Evolutionary conservation across 2,888 invertebrate genomes (phyloP).

Genomic region (Plagodis pulveraria): DNA sequence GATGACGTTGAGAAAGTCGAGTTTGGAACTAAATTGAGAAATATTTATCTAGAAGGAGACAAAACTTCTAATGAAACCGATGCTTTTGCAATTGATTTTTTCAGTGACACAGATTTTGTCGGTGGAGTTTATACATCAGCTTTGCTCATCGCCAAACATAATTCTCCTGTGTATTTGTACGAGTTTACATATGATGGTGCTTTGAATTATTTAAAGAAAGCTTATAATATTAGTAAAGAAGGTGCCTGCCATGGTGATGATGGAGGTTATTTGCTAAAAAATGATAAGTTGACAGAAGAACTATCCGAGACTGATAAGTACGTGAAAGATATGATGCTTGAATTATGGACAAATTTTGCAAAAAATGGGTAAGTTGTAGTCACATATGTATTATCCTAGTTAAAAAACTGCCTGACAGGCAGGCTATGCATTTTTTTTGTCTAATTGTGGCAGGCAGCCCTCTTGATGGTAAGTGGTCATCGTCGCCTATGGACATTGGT

Average conservation of each 20-base stretch:
- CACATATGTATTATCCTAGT: background rate
- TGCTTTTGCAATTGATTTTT: slow-evolving; percentile 71
- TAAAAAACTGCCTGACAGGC: too few relatives aligned
- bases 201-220: slow-evolving; percentile 79
- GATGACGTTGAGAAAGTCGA: slow-evolving; percentile 49
- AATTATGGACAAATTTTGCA: slow-evolving; percentile 88
- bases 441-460: too few relatives aligned
- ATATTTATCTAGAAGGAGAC: slow-evolving; percentile 74
- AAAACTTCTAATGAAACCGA: slow-evolving; percentile 60
- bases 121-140: slow-evolving; percentile 67
- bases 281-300: slow-evolving; percentile 46
- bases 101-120: slow-evolving; percentile 78
- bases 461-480: too few relatives aligned
- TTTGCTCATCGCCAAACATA: slow-evolving; percentile 59
- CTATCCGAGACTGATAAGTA: slow-evolving; percentile 57
- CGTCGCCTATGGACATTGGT: too few relatives aligned
- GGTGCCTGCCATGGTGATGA: slow-evolving; percentile 87
- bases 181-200: slow-evolving; percentile 84
- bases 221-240: slow-evolving; percentile 63
- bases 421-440: too few relatives aligned
- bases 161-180: slow-evolving; percentile 82
- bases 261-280: slow-evolving; percentile 83
- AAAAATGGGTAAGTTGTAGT: slow-evolving; percentile 76
- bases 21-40: slow-evolving; percentile 58
- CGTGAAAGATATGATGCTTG: slow-evolving; percentile 74